Evolutionary conservation across 2,888 invertebrate species (phyloP), one percentile per base, ranked within the genome.

Genomic region (Nemapogon koenigi): DNA sequence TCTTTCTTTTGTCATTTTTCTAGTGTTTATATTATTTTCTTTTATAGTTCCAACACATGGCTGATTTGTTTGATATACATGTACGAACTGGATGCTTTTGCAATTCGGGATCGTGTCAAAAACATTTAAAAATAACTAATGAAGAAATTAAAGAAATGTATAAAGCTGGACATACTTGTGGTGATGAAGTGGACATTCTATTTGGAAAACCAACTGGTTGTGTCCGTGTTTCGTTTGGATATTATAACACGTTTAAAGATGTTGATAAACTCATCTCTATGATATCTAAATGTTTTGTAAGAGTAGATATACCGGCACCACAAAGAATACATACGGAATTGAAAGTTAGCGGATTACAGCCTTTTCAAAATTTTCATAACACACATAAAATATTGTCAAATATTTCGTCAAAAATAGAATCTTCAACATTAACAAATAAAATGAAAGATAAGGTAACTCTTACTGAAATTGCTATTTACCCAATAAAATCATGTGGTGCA

Each of bases 41-140:
- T 41, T 46, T 72, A 41, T 65, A 92, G 90, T 91, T 97, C 41
- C 86, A 92, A 53, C 90, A 94, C 54, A 86, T 97, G 80, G 91
- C 95, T 0, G 88, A 92, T 47, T 71, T 96, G 37, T 89, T 93
- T 59, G 88, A 89, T 49, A 89, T 98, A 36, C 87, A 89, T 48
- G 62, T 98, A 27, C 83, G 98, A 45, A 94, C 94, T 1, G 98
- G 98, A 1, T 97, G 97, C 60, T 95, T 97, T 61, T 98, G 98
- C 63, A 98, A 98, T 72, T 90, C 95, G 2, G 98, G 97, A 10
- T 91, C 96, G 2, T 97, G 97, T 58, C 92, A 95, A 59, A 73
- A 86, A 35, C 90, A 91, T 54, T 72, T 97, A 31, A 65, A 78
- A 4, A 72, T 94, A 6, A 80, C 84, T 0, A 82, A 88, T 37